Evolutionary conservation across 2,113 vertebrate species (phyloP).

Genomic region (Oplegnathus fasciatus): DNA sequence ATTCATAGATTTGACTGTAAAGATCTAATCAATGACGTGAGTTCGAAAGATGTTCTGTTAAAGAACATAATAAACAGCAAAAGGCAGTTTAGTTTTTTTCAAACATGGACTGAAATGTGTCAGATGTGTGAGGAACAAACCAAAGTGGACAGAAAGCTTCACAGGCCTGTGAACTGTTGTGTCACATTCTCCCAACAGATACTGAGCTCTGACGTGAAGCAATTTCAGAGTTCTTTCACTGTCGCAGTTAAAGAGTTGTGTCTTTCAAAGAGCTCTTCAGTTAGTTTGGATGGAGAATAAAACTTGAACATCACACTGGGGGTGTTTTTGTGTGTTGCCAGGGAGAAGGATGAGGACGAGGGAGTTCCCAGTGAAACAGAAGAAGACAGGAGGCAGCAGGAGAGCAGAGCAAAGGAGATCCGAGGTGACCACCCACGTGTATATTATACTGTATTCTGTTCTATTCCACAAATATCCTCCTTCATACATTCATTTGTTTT

Average conservation of each 20-base stretch:
- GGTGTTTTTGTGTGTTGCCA: constrained; percentile 59
- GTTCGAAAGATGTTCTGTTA: too few species aligned
- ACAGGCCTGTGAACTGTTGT: too few species aligned
- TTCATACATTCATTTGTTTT: not conserved
- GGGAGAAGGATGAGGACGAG: constrained; percentile 94
- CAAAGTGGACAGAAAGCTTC: too few species aligned
- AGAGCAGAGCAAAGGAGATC: constrained; percentile 88
- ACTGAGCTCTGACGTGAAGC: not conserved
- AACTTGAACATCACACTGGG: not conserved
- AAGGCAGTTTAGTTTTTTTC: too few species aligned
- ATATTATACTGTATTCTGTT: not conserved
- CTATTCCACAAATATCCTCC: too few species aligned
- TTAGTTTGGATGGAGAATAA: not conserved
- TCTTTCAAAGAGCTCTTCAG: not conserved
- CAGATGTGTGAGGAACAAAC: too few species aligned
- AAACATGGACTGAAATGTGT: too few species aligned
- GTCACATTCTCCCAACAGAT: too few species aligned
- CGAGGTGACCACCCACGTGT: constrained; percentile 82
- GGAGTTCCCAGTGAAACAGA: constrained; percentile 93
- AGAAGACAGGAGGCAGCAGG: constrained; percentile 89
- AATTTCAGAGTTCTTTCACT: not conserved
- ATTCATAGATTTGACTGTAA: too few species aligned
- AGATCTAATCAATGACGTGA: too few species aligned
- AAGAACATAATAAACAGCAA: too few species aligned
- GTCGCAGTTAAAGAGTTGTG: not conserved